A percentile compares a stretch with the other conserved stretches of the same genome.
phyloP scores from a whole-genome alignment of 2,113 vertebrate genomes.

The Oryzias curvinotus region DNA sequence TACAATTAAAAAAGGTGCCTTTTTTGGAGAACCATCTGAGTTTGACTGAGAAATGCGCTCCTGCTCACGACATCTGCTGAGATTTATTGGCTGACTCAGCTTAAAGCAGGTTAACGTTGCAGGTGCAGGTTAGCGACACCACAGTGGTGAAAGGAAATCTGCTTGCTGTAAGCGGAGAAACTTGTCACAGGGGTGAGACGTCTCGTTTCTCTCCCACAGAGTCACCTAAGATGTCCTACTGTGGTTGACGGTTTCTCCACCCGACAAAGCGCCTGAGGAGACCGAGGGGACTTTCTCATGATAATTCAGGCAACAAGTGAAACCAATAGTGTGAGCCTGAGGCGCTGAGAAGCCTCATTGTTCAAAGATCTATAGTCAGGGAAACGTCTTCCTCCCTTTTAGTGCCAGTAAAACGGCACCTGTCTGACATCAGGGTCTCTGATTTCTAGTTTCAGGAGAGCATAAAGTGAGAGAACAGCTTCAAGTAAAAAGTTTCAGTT shows the following conservation, averaged over 20 bases:
- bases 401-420: not conserved
- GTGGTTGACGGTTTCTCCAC: conserved; percentile 12
- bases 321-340: not conserved
- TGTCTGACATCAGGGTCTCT: not conserved
- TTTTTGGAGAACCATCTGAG: too few relatives aligned
- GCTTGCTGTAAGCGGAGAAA: conserved; percentile 22
- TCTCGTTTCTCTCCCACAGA: conserved; percentile 23
- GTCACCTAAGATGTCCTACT: conserved; percentile 41
- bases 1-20: too few relatives aligned
- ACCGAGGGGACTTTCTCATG: not conserved
- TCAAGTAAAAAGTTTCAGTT: conserved; percentile 7
- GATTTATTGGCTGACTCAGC: conserved; percentile 37
- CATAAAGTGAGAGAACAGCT: not conserved
- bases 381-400: not conserved
- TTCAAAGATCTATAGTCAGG: not conserved
- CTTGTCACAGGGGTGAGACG: conserved; percentile 26
- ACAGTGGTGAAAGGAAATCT: conserved; percentile 46
- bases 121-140: conserved; percentile 44
- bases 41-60: too few relatives aligned
- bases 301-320: conserved; percentile 18
- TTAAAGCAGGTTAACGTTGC: conserved; percentile 55
- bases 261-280: conserved; percentile 9
- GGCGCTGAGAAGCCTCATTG: not conserved
- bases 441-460: conserved; percentile 9
- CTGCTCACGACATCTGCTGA: not conserved